These are phyloP conservation scores for Aleiodes alternator DNA, from an alignment of 2,888 invertebrate species.

Conservation along the genomic window DNA sequence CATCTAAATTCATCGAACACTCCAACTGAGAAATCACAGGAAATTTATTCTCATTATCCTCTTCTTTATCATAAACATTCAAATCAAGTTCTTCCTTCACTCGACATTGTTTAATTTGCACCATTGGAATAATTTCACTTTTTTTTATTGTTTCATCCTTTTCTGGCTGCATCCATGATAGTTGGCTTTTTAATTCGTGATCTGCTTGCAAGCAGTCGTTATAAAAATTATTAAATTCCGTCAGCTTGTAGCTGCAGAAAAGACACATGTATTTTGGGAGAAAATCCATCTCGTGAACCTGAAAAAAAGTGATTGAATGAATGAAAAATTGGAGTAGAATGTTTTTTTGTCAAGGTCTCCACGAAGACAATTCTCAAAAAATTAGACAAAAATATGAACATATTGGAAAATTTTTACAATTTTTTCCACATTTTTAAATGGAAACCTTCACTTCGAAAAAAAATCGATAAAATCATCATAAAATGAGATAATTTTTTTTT, in stretches of 20 bases:
- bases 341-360: no score
- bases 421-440: no score
- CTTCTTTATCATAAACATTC: conserved; percentile 55
- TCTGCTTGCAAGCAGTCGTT: conserved; percentile 68
- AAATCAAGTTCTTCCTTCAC: conserved; percentile 69
- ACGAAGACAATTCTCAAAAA: not conserved
- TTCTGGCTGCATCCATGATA: conserved; percentile 69
- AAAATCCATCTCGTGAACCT: conserved; percentile 73
- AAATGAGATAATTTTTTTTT: no score
- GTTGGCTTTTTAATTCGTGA: conserved; percentile 66
- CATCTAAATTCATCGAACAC: not conserved
- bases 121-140: conserved; percentile 67
- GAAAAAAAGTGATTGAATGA: not conserved
- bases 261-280: conserved; percentile 72
- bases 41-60: not conserved
- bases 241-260: conserved; percentile 70
- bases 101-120: conserved; percentile 64
- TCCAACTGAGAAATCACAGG: not conserved
- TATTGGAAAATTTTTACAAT: no score
- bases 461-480: no score
- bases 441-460: no score
- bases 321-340: no score
- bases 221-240: conserved; percentile 72
- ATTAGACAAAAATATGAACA: conserved; percentile 17
- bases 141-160: conserved; percentile 51